These are phyloP conservation scores for Gymnodraco acuticeps DNA, from an alignment of 2,797 vertebrate genomes.

Conservation along the genomic window DNA sequence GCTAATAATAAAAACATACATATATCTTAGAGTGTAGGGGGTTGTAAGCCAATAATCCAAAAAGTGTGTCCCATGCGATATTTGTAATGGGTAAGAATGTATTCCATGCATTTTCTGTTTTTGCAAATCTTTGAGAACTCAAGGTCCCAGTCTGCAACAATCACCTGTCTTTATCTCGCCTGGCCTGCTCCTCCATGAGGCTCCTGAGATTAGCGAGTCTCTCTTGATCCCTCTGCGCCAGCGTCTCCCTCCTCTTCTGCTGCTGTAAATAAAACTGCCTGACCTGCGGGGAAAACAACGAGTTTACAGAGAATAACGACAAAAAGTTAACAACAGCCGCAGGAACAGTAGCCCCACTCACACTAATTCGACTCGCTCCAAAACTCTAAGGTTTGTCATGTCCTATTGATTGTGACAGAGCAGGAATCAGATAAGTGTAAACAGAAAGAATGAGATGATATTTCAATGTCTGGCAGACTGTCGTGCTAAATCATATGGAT, in stretches of 20 bases:
- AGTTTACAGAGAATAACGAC: slow-evolving; percentile 38
- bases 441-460: slow-evolving; percentile 77
- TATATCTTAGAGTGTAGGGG: not conserved
- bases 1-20: not conserved
- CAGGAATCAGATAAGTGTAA: slow-evolving; percentile 75
- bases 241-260: slow-evolving; percentile 84
- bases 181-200: slow-evolving; percentile 89
- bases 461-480: slow-evolving; percentile 75
- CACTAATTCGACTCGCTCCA: slow-evolving; percentile 36
- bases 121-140: slow-evolving; percentile 10
- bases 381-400: slow-evolving; percentile 56
- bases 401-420: slow-evolving; percentile 76
- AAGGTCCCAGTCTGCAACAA: slow-evolving; percentile 24
- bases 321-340: slow-evolving; percentile 51
- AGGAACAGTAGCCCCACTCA: slow-evolving; percentile 35
- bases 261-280: slow-evolving; percentile 89
- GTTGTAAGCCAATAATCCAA: not conserved
- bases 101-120: slow-evolving; percentile 10
- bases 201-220: slow-evolving; percentile 87
- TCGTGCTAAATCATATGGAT: slow-evolving; percentile 71
- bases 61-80: not conserved
- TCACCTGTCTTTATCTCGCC: slow-evolving; percentile 92
- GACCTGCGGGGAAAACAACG: slow-evolving; percentile 80
- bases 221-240: slow-evolving; percentile 85
- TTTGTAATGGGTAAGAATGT: not conserved